phyloP scores from a whole-genome alignment of 1,140 invertebrate genomes.

The Amyelois transitella region DNA sequence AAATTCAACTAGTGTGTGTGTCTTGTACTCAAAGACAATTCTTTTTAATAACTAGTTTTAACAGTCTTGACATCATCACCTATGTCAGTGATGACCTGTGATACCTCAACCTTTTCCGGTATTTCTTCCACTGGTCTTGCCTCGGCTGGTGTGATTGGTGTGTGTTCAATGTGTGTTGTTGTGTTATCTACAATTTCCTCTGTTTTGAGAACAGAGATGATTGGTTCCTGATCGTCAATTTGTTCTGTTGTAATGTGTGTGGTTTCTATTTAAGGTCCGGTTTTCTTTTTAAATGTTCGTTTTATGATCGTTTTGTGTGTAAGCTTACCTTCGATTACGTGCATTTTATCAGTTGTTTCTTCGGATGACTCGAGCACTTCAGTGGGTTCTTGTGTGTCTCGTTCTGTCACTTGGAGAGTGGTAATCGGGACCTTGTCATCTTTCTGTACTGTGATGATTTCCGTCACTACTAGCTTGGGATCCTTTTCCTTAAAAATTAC shows the following conservation, averaged over 20 bases:
- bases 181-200: conserved; percentile 15
- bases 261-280: conserved; percentile 34
- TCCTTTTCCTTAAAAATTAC: conserved; percentile 54
- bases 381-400: background rate
- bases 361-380: conserved; percentile 19
- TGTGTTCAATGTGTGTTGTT: conserved; percentile 6
- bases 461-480: conserved; percentile 57
- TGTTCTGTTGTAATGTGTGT: conserved; percentile 32
- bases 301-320: conserved; percentile 31
- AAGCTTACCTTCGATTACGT: conserved; percentile 31
- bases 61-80: conserved; percentile 24
- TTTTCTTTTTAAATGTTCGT: conserved; percentile 37
- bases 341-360: conserved; percentile 21
- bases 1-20: background rate
- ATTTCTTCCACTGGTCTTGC: conserved; percentile 26
- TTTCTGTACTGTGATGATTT: conserved; percentile 60
- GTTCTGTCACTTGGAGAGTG: background rate
- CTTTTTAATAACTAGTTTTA: background rate
- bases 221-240: conserved; percentile 18
- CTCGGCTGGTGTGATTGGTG: background rate
- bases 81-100: no score
- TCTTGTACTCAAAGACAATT: background rate
- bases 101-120: no score
- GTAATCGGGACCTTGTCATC: conserved; percentile 21
- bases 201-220: conserved; percentile 25